Conservation (phyloP, 1,140 invertebrate genomes). For the Meloidogyne chitwoodi region DNA sequence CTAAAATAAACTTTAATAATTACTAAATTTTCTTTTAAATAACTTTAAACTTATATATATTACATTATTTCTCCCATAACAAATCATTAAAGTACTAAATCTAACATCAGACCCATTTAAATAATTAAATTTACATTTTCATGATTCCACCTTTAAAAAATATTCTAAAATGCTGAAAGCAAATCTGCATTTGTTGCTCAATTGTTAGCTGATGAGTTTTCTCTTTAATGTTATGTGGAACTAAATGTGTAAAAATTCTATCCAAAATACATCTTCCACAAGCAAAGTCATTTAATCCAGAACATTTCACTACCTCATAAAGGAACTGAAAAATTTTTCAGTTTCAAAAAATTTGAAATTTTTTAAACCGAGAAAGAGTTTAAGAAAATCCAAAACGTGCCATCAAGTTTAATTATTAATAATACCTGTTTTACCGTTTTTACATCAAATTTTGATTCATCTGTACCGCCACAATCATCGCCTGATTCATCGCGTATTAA, state of each 20-base stretch:
- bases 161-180: not conserved
- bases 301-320: not conserved
- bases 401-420: no score
- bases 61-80: no score
- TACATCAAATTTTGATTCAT: constrained; percentile 12
- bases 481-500: constrained; percentile 2
- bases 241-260: not conserved
- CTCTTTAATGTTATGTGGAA: not conserved
- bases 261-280: not conserved
- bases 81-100: no score
- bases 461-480: not conserved
- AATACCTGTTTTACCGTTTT: not conserved
- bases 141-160: not conserved
- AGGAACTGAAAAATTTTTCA: not conserved
- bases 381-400: no score
- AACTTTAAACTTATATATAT: no score
- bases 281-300: not conserved
- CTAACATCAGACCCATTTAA: not conserved
- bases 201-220: not conserved
- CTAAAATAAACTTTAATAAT: not conserved
- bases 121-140: not conserved
- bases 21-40: no score
- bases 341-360: no score
- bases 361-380: no score
- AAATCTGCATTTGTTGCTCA: constrained; percentile 4